Percentiles rank a stretch among this genome's conserved stretches.
Conservation (phyloP, 1,140 invertebrate species). For the Zaprionus taronus region DNA sequence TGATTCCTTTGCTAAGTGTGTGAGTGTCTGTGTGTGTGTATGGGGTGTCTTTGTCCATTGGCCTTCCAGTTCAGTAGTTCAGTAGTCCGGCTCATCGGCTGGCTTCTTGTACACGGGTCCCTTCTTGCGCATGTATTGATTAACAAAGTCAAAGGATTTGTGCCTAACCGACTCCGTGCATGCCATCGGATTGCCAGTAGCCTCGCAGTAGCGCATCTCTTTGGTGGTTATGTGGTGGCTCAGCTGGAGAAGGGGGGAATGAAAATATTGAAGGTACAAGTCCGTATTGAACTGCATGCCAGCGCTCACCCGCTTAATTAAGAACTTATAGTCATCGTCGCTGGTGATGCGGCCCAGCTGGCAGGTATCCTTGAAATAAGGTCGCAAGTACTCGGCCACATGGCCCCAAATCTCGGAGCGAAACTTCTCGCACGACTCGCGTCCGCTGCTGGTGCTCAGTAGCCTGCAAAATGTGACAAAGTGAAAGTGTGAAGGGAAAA, state of each 20-base stretch:
- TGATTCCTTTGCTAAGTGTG: background rate
- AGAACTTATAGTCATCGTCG: conserved; percentile 97
- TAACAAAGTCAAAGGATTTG: conserved; percentile 97
- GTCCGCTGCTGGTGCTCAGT: conserved; percentile 23
- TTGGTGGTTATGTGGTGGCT: conserved; percentile 99
- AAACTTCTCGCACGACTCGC: conserved; percentile 91
- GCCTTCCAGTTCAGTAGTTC: conserved; percentile 50
- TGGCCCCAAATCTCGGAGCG: conserved; percentile 93
- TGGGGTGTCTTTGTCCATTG: background rate
- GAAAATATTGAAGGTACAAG: background rate
- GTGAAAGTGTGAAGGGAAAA: background rate
- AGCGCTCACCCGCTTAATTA: conserved; percentile 95
- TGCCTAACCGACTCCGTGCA: conserved; percentile 95
- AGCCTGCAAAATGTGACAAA: conserved; percentile 15
- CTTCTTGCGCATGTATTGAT: conserved; percentile 98
- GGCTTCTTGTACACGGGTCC: conserved; percentile 85
- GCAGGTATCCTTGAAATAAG: conserved; percentile 92
- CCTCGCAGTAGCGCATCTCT: conserved; percentile 96
- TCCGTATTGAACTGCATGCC: background rate
- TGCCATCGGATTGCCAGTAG: conserved; percentile 91
- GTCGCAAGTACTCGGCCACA: conserved; percentile 96
- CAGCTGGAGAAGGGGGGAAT: conserved; percentile 86
- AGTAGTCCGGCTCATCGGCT: conserved; percentile 58
- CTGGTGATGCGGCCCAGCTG: conserved; percentile 93
- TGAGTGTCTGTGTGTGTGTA: background rate